Base-by-base conservation (phyloP, 2,888 invertebrate genomes). In the Dendrolimus houi region DNA sequence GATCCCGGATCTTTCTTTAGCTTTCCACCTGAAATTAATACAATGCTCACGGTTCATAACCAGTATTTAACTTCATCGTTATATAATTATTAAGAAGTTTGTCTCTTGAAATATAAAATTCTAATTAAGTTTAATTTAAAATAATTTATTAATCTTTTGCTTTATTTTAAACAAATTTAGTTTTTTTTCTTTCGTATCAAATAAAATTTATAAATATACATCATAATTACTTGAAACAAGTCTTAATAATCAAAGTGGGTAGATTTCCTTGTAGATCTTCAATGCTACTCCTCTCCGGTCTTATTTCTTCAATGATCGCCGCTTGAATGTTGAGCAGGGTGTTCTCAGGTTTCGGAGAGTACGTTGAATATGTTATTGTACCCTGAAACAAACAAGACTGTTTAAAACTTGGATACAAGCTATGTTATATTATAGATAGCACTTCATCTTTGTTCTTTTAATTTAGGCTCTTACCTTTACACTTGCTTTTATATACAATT, bases 211-310 rank as follows among this genome's bases (percentile, higher is more conserved):
- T 29, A 29, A 29, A 29, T 29, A 29, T 29, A 29, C 29, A 29
- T 6, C 3, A 29, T 14, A 70, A 78, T 75, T 79, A 93, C 93
- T 91, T 91, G 79, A 94, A 93, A 66, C 94, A 94, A 1, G 92
- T 92, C 68, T 93, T 93, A 47, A 94, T 91, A 60, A 93, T 92
- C 41, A 94, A 77, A n/a, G 92, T 91, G 0, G 94, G 93, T 3
- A 93, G 78, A 69, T 93, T 93, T 29, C 93, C 93, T 79, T 93
- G 93, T 41, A 94, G 79, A 65, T 93, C 93, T 70, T 93, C 93
- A 42, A 93, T 91, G 52, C 92, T 93, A 68, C 93, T 93, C 58
- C 92, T 83, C 63, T 93, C 93, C 0, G 93, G 93, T 14, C 92
- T 82, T 56, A 93, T 92, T 71, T 94, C 94, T 71, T 93, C 92